Conservation (phyloP, 2,888 invertebrate species). For the Mythimna pallens region DNA sequence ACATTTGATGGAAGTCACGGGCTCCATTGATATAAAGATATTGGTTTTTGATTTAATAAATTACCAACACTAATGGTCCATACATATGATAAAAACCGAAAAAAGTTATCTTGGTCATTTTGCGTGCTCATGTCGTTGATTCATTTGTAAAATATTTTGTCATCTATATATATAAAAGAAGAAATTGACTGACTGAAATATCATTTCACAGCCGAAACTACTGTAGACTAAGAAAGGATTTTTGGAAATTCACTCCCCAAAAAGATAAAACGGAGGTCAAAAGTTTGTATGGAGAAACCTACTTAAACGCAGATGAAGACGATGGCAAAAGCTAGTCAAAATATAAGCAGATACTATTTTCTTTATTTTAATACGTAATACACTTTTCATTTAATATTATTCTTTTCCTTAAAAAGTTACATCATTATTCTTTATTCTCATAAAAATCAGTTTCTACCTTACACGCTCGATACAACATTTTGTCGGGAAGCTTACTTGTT, state of each 20-base stretch:
- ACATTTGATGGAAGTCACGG: slow-evolving; percentile 31
- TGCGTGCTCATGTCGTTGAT: neutral
- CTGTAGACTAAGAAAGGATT: no score
- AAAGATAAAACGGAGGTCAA: no score
- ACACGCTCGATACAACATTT: slow-evolving; percentile 63
- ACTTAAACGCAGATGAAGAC: no score
- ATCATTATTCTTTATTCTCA: slow-evolving; percentile 39
- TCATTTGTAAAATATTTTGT: slow-evolving; percentile 7
- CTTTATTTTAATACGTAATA: neutral
- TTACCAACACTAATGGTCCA: neutral
- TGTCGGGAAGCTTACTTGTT: slow-evolving; percentile 66
- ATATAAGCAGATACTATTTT: neutral
- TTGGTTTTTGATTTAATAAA: slow-evolving; percentile 6
- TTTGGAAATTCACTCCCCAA: no score
- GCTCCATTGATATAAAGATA: slow-evolving; percentile 2
- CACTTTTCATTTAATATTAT: slow-evolving; percentile 19
- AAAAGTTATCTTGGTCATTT: neutral
- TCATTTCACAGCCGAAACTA: no score
- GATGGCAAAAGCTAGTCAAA: neutral
- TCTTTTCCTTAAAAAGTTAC: slow-evolving; percentile 24
- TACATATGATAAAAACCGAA: neutral
- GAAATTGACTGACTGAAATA: no score
- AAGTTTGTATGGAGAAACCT: no score
- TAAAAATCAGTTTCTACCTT: slow-evolving; percentile 63
- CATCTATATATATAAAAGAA: no score